Evolutionary conservation across 2,113 vertebrate genomes (phyloP).

Genomic region (Potamarius usumacintae): DNA sequence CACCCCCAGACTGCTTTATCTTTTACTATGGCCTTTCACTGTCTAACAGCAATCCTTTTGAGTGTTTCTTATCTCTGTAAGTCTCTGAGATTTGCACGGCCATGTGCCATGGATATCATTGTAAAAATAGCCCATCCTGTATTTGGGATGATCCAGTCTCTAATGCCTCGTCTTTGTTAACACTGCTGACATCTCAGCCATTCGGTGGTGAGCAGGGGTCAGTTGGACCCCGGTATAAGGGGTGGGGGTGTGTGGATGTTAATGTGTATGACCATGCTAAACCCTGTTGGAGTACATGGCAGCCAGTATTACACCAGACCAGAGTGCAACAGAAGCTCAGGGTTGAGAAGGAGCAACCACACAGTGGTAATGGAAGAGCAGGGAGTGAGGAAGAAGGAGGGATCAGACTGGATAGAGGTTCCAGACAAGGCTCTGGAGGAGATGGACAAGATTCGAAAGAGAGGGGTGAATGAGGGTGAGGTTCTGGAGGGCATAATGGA

Average conservation of each 20-base stretch:
- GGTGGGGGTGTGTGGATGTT: constrained; percentile 39
- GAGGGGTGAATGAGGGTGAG: not conserved
- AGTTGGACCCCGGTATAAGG: constrained; percentile 27
- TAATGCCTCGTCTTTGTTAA: constrained; percentile 85
- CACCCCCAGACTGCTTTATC: not conserved
- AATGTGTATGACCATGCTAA: constrained; percentile 32
- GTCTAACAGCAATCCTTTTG: constrained; percentile 42
- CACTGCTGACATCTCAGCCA: constrained; percentile 84
- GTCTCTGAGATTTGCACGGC: constrained; percentile 71
- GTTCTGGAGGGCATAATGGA: not conserved
- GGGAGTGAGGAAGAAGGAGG: not conserved
- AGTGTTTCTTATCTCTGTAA: constrained; percentile 54
- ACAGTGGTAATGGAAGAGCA: constrained; percentile 61
- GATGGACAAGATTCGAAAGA: not conserved
- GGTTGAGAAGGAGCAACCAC: not conserved
- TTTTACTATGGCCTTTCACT: not conserved
- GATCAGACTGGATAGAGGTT: not conserved
- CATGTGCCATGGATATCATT: constrained; percentile 65
- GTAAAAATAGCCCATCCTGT: constrained; percentile 85
- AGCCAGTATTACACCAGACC: constrained; percentile 7
- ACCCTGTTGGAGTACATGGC: not conserved
- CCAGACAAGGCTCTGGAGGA: not conserved
- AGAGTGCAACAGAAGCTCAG: constrained; percentile 28
- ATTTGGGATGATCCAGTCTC: constrained; percentile 77
- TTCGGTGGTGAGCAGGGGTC: constrained; percentile 61